A percentile compares a stretch with the other conserved stretches of the same genome.
Conservation (phyloP, 2,797 vertebrate species). For the Oryzias sinensis region DNA sequence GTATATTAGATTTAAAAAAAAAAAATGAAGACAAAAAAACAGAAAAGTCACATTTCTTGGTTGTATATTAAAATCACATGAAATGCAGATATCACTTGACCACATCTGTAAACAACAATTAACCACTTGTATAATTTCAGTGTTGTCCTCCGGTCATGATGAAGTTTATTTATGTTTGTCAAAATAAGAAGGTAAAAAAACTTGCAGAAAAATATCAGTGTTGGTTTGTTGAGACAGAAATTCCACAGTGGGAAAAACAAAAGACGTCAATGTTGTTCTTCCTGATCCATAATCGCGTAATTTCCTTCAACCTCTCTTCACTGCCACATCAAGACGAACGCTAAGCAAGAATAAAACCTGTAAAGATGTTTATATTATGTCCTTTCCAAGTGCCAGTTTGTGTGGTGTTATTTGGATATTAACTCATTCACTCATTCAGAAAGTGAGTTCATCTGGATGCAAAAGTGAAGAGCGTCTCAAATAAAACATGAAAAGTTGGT, state of each 20-base stretch:
- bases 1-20: slow-evolving; percentile 73
- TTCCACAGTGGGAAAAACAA: slow-evolving; percentile 13
- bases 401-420: slow-evolving; percentile 73
- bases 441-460: slow-evolving; percentile 30
- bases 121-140: slow-evolving; percentile 67
- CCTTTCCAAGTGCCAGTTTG: slow-evolving; percentile 75
- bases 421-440: slow-evolving; percentile 55
- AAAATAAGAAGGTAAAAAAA: slow-evolving; percentile 44
- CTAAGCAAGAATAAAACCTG: slow-evolving; percentile 75
- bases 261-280: slow-evolving; percentile 42
- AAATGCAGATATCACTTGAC: slow-evolving; percentile 76
- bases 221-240: too few relatives aligned
- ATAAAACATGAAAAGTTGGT: slow-evolving; percentile 49
- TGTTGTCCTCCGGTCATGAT: slow-evolving; percentile 58
- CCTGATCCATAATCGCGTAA: slow-evolving; percentile 27
- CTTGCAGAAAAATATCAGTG: not conserved
- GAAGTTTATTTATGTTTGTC: slow-evolving; percentile 68
- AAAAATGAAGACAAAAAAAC: slow-evolving; percentile 17
- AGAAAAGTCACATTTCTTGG: slow-evolving; percentile 57
- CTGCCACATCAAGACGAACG: slow-evolving; percentile 61
- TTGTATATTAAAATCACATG: slow-evolving; percentile 75
- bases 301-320: slow-evolving; percentile 36
- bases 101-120: slow-evolving; percentile 73
- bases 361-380: slow-evolving; percentile 77
- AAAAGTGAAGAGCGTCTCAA: slow-evolving; percentile 58